Evolutionary conservation across 1,140 invertebrate species (phyloP).

Genomic region (Prorops nasuta): DNA sequence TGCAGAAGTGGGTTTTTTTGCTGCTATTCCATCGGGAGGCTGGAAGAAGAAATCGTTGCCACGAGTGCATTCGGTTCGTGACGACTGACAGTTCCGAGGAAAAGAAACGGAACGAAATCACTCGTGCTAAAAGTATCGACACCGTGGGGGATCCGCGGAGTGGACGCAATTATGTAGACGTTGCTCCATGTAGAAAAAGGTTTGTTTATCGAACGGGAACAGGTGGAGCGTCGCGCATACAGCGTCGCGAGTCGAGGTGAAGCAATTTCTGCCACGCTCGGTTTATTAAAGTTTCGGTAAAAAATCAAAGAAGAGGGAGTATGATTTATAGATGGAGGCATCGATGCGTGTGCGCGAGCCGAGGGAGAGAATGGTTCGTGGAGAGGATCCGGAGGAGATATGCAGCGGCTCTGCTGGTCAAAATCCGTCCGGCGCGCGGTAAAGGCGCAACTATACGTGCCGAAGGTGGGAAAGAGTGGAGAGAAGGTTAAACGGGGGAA

Average conservation of each 20-base stretch:
- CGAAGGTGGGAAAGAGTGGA: background rate
- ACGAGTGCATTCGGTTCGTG: constrained; percentile 11
- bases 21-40: too few relatives aligned
- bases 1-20: too few relatives aligned
- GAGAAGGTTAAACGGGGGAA: background rate
- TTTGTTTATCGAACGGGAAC: constrained; percentile 21
- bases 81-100: constrained; percentile 14
- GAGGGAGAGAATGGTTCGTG: too few relatives aligned
- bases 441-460: background rate
- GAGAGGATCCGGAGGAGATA: too few relatives aligned
- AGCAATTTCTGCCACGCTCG: too few relatives aligned
- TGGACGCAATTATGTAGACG: constrained; percentile 20
- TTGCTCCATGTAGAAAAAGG: constrained; percentile 18
- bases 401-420: too few relatives aligned
- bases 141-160: constrained; percentile 6
- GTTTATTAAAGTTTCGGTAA: too few relatives aligned
- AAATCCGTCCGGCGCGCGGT: background rate
- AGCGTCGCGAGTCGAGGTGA: constrained; percentile 2
- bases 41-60: too few relatives aligned
- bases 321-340: too few relatives aligned
- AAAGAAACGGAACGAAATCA: constrained; percentile 11
- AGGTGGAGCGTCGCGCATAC: constrained; percentile 22
- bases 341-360: too few relatives aligned
- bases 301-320: too few relatives aligned
- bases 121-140: constrained; percentile 5